These are phyloP conservation scores for Rhinoderma darwinii DNA, from an alignment of 2,113 vertebrate species.

Conservation along the genomic window DNA sequence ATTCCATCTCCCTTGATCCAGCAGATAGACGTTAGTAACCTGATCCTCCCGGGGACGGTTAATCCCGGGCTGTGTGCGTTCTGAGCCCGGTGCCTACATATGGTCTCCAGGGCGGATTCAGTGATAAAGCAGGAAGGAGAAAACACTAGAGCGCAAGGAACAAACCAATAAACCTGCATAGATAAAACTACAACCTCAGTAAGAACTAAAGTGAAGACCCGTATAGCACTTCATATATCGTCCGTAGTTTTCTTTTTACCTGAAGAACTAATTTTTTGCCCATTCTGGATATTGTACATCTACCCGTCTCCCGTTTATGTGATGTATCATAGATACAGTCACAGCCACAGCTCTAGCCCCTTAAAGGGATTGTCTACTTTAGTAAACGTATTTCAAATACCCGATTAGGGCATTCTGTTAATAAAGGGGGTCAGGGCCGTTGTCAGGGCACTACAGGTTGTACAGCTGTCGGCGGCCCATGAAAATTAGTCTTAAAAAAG, in stretches of 20 bases:
- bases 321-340: not conserved
- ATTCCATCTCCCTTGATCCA: slow-evolving; percentile 68
- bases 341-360: not conserved
- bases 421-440: too few species aligned
- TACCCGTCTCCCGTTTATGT: not conserved
- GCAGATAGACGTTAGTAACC: slow-evolving; percentile 80
- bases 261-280: slow-evolving; percentile 61
- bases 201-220: slow-evolving; percentile 63
- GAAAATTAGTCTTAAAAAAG: too few species aligned
- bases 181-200: slow-evolving; percentile 69
- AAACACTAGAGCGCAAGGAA: slow-evolving; percentile 50
- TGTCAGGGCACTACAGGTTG: too few species aligned
- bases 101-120: slow-evolving; percentile 63
- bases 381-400: too few species aligned
- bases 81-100: slow-evolving; percentile 67
- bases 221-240: slow-evolving; percentile 74
- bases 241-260: slow-evolving; percentile 63
- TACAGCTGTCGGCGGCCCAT: too few species aligned
- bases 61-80: slow-evolving; percentile 74
- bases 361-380: not conserved
- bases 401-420: too few species aligned
- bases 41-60: slow-evolving; percentile 76
- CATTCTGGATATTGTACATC: not conserved
- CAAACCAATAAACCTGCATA: slow-evolving; percentile 69
- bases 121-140: slow-evolving; percentile 65